These are phyloP conservation scores for Chaetodon trifascialis DNA, from an alignment of 2,113 vertebrate genomes.

Conservation along the genomic window DNA sequence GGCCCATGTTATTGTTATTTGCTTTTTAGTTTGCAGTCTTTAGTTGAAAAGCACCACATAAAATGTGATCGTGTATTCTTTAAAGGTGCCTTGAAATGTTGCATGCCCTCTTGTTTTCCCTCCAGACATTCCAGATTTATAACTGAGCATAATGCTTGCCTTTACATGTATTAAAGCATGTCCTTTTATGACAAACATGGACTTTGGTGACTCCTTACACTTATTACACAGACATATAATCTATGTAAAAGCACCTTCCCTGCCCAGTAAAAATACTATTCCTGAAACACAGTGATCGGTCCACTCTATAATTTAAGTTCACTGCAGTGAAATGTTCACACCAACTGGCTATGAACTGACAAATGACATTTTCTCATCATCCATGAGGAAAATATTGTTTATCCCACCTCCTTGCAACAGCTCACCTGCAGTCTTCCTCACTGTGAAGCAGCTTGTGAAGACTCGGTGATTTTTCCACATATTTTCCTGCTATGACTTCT, in stretches of 20 bases:
- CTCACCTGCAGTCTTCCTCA: background rate
- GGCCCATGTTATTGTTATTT: background rate
- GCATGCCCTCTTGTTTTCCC: background rate
- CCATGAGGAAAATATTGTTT: background rate
- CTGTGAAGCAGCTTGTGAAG: background rate
- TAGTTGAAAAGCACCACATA: background rate
- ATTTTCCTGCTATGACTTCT: no score
- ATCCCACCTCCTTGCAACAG: background rate
- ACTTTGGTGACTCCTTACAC: slow-evolving; percentile 19
- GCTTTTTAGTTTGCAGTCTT: slow-evolving; percentile 3
- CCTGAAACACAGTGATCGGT: no score
- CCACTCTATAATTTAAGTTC: background rate
- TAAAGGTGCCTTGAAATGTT: slow-evolving; percentile 31
- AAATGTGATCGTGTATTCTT: slow-evolving; percentile 5
- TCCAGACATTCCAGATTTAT: slow-evolving; percentile 72
- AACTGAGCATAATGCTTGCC: slow-evolving; percentile 25
- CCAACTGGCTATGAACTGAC: background rate
- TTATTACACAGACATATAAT: background rate
- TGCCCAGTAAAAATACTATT: background rate
- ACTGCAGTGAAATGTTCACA: background rate
- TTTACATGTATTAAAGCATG: slow-evolving; percentile 60
- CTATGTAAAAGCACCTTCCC: background rate
- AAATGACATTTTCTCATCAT: background rate
- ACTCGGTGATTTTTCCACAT: background rate
- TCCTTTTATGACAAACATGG: slow-evolving; percentile 2